Conservation (phyloP, 2,888 invertebrate genomes). For the Nephrotoma appendiculata region DNA sequence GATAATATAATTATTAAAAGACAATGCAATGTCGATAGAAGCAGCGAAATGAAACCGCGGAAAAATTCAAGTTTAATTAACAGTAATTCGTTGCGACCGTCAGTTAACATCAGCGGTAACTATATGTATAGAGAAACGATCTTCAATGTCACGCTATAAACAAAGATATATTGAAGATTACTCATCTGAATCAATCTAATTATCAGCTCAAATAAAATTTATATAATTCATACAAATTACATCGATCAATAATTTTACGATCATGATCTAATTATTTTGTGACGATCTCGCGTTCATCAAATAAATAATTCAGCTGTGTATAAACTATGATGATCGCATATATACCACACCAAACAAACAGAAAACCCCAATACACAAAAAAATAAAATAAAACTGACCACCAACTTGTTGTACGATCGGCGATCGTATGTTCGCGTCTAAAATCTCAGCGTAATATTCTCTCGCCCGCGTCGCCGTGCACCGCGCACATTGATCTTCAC, state of each 20-base stretch:
- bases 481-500: background rate
- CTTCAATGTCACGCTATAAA: background rate
- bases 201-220: background rate
- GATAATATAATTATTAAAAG: background rate
- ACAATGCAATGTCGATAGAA: background rate
- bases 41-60: background rate
- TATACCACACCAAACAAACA: background rate
- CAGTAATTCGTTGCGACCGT: background rate
- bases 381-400: background rate
- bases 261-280: background rate
- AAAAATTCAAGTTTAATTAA: background rate
- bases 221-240: background rate
- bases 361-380: background rate
- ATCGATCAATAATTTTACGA: background rate
- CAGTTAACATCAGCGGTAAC: background rate
- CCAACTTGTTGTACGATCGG: background rate
- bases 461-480: background rate
- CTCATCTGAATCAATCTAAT: background rate
- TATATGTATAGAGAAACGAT: background rate
- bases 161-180: background rate
- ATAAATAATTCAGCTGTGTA: background rate
- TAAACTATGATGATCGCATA: background rate
- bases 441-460: background rate
- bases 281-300: background rate
- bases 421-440: background rate